Conservation (phyloP, 2,113 vertebrate species). For the Thalassoma bifasciatum region DNA sequence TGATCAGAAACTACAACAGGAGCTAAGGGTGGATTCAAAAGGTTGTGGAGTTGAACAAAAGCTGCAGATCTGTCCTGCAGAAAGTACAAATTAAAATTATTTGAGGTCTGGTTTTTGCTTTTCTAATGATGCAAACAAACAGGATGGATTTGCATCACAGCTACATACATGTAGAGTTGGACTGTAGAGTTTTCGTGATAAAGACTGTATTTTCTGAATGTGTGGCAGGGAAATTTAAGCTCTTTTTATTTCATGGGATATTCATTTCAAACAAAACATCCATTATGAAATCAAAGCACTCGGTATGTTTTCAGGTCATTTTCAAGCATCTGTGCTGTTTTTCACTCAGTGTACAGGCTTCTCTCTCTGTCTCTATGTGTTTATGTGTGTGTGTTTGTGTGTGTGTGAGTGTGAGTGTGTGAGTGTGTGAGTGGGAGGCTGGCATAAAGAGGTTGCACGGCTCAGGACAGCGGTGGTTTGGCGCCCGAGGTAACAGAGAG, state of each 20-base stretch:
- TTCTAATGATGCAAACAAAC: too few relatives aligned
- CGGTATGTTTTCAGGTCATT: constrained; percentile 33
- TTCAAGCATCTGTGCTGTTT: constrained; percentile 11
- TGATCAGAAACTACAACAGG: neutral
- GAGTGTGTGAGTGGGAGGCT: constrained; percentile 27
- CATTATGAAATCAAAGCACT: constrained; percentile 49
- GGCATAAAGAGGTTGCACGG: constrained; percentile 32
- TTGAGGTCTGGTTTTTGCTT: too few relatives aligned
- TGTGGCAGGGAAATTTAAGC: neutral
- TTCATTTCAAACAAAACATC: constrained; percentile 22
- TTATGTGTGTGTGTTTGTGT: constrained; percentile 19
- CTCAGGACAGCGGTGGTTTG: constrained; percentile 53
- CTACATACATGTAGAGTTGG: constrained; percentile 5
- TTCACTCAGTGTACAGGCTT: constrained; percentile 16
- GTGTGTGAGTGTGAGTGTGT: constrained; percentile 22
- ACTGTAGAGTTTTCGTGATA: neutral
- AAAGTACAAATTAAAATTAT: too few relatives aligned
- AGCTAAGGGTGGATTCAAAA: too few relatives aligned
- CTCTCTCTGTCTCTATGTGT: neutral
- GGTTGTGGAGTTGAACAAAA: too few relatives aligned
- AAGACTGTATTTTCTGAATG: neutral
- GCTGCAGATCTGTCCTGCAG: too few relatives aligned
- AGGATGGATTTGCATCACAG: constrained; percentile 11
- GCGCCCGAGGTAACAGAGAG: constrained; percentile 49
- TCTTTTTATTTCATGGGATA: neutral